Percentiles rank a stretch among this genome's conserved stretches.
Conservation (phyloP, 1,140 invertebrate genomes). For the Metopolophium dirhodum region DNA sequence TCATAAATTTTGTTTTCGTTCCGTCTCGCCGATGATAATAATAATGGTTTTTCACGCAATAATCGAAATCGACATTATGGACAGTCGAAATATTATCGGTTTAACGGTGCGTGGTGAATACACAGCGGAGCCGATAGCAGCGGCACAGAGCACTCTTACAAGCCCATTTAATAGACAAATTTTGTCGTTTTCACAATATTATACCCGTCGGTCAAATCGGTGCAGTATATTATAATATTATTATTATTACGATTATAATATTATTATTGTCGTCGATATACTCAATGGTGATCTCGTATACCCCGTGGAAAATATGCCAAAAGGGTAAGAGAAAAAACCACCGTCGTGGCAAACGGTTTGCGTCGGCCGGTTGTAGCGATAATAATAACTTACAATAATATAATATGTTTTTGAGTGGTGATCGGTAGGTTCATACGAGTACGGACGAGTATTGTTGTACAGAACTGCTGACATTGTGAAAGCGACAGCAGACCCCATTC, state of each 20-base stretch:
- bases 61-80: neutral
- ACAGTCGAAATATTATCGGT: neutral
- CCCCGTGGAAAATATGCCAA: neutral
- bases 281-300: neutral
- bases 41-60: neutral
- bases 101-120: neutral
- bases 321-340: neutral
- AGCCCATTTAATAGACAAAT: neutral
- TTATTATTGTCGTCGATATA: neutral
- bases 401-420: neutral
- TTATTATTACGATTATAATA: neutral
- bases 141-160: neutral
- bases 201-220: neutral
- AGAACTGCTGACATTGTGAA: neutral
- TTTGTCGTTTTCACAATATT: neutral
- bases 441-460: neutral
- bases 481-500: neutral
- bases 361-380: neutral
- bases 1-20: neutral
- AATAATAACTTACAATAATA: neutral
- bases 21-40: neutral
- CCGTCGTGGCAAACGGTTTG: neutral
- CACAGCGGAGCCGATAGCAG: no score
- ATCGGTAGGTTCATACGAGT: no score
- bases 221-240: neutral